Conservation (phyloP, 2,113 vertebrate genomes). For the Geococcyx californianus region DNA sequence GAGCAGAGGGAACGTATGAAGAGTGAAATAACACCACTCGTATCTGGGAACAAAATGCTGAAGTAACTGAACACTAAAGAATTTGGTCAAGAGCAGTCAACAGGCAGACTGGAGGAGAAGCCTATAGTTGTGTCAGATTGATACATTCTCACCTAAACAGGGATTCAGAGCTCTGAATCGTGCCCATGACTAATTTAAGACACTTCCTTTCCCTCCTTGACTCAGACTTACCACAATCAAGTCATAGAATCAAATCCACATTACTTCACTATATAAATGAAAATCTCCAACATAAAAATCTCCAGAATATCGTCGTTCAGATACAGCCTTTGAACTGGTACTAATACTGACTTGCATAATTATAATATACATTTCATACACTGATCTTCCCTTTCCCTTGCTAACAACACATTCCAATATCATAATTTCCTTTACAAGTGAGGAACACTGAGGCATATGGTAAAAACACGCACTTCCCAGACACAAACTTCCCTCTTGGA, state of each 20-base stretch:
- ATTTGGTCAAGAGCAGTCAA: neutral
- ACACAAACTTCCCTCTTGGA: neutral
- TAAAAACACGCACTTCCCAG: neutral
- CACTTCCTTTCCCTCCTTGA: neutral
- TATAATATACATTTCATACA: accelerated
- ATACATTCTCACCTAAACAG: neutral
- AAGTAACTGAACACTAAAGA: neutral
- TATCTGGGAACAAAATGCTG: neutral
- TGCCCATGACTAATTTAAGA: neutral
- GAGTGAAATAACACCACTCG: neutral
- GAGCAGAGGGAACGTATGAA: accelerated
- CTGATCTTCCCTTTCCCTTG: neutral
- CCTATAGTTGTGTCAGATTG: neutral
- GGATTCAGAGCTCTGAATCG: neutral
- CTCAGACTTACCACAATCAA: neutral
- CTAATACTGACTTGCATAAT: neutral
- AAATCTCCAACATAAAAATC: neutral
- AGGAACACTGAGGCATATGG: neutral
- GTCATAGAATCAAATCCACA: neutral
- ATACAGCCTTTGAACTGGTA: neutral
- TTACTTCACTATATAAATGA: neutral
- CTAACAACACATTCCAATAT: neutral
- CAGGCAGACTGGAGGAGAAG: neutral
- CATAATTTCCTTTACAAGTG: neutral
- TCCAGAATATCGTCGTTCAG: neutral